These are phyloP conservation scores for Ormyrus labotus DNA, from an alignment of 2,888 invertebrate genomes.

Conservation along the genomic window DNA sequence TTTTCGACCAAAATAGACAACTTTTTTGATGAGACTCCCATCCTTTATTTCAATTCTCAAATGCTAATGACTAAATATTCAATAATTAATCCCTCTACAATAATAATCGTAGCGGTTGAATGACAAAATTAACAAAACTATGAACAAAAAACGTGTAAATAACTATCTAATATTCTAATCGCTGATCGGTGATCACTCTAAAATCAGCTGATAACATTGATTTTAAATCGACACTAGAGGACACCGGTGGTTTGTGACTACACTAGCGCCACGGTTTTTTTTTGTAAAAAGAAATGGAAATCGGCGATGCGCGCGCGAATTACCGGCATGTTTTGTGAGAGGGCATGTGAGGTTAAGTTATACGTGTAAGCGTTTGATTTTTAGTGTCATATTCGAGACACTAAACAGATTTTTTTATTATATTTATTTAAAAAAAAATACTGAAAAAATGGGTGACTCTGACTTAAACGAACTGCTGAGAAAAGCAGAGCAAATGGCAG, in stretches of 20 bases:
- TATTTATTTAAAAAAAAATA: background rate
- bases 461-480: constrained; percentile 92
- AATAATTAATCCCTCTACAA: too few relatives aligned
- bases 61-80: too few relatives aligned
- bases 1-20: too few relatives aligned
- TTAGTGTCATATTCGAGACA: background rate
- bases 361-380: background rate
- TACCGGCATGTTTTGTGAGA: background rate
- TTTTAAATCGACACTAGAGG: constrained; percentile 16
- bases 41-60: too few relatives aligned
- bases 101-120: background rate
- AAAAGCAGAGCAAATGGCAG: constrained; percentile 93
- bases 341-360: background rate
- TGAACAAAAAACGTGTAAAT: background rate
- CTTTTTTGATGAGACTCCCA: too few relatives aligned
- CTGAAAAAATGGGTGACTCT: constrained; percentile 69
- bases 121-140: background rate
- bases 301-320: background rate
- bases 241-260: background rate
- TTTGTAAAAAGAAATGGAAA: background rate
- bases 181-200: background rate
- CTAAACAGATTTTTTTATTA: background rate
- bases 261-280: background rate
- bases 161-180: background rate
- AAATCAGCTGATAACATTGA: constrained; percentile 10